Evolutionary conservation across 1,140 invertebrate species (phyloP), one percentile per base, ranked within the genome.

Genomic region (Sesamia nonagrioides): DNA sequence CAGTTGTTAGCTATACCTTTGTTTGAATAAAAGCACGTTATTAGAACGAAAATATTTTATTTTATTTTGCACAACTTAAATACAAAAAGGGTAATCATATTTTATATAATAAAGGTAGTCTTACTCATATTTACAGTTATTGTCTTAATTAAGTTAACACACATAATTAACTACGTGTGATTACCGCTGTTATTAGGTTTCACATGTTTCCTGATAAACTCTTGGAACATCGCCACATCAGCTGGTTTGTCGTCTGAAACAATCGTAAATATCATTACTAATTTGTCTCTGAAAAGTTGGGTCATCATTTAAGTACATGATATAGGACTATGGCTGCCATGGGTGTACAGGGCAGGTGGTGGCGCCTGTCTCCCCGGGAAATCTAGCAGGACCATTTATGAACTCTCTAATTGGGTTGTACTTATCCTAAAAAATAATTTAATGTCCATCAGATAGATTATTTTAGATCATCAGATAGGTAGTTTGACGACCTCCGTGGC

Each of bases 141-240:
- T 9, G 54, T 21, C 13, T 56, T 33, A 27, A 27, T 68, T 33
- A 15, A n/a, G n/a, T 27, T 48, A 15, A 48, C 4, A 6, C 15
- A 21, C 50, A 15, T 9, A 40, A 42, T 18, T 42, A 63, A 72
- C 63, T 85, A 92, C 33, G 88, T 89, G 42, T 88, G 88, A 50
- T 84, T 83, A 18, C 81, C 82, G 50, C 52, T 89, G 37, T 91
- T 81, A 42, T 91, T 90, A 2, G 89, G 92, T 77, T 88, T 92
- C n/a, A 93, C 86, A 33, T 93, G 90, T 79, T 94, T 92, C 13
- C 81, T 86, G 15, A 92, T 72, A 61, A 94, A 94, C 35, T 92
- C 92, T 79, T 92, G 92, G 74, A 94, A 93, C 73, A 87, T 87
- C 15, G 86, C 84, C 0, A 92, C 89, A 78, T 94, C 91, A 72